These are phyloP conservation scores for Parnassius mnemosyne DNA, from an alignment of 2,888 invertebrate genomes.

Conservation along the genomic window DNA sequence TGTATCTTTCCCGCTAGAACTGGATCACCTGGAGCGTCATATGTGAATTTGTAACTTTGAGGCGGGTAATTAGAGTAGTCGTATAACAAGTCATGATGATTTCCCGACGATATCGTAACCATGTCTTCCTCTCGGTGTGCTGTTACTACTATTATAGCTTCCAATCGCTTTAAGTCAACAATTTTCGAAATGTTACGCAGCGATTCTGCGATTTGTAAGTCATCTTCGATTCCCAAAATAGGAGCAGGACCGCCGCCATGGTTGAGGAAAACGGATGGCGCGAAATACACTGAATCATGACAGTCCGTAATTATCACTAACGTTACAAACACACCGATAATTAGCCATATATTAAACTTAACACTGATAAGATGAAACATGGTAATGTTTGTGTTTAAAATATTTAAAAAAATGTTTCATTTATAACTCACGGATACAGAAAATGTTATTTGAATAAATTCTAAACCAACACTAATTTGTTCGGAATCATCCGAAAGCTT, in stretches of 20 bases:
- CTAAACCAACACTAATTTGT: no score
- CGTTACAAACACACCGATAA: neutral
- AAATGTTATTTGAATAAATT: no score
- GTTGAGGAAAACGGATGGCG: conserved; percentile 51
- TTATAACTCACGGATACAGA: no score
- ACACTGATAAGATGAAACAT: conserved; percentile 5
- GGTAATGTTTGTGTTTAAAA: no score
- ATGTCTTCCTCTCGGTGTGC: conserved; percentile 49
- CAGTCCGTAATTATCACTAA: neutral
- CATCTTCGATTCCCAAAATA: conserved; percentile 42
- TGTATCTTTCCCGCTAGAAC: conserved; percentile 43
- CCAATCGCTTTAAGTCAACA: conserved; percentile 39
- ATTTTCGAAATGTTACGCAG: conserved; percentile 41
- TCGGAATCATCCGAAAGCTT: no score
- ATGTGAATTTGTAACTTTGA: conserved; percentile 46
- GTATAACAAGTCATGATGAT: conserved; percentile 41
- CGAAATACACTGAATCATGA: conserved; percentile 31
- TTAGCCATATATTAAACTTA: neutral
- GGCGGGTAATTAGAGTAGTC: conserved; percentile 52
- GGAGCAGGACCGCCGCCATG: conserved; percentile 52
- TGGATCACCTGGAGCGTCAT: conserved; percentile 43
- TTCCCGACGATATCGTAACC: conserved; percentile 45
- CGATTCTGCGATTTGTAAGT: conserved; percentile 41
- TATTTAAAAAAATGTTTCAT: no score
- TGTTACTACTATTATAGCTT: conserved; percentile 47